phyloP scores from a whole-genome alignment of 2,888 invertebrate species.

The Malacosoma neustria region DNA sequence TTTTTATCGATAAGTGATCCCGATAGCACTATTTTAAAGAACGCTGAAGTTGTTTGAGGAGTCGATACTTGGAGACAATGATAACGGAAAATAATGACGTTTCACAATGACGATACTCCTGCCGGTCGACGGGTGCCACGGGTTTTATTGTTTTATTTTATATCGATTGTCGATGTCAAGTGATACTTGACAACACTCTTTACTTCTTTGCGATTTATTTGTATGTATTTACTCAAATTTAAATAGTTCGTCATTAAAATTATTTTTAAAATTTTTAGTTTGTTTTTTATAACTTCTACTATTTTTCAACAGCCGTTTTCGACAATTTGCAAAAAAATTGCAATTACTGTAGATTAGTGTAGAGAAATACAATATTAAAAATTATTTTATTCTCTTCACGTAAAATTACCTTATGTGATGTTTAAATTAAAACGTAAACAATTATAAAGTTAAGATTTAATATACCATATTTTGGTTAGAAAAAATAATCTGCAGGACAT shows the following conservation, averaged over 20 bases:
- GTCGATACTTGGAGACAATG: constrained; percentile 51
- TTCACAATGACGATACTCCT: constrained; percentile 34
- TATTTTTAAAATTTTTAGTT: not conserved
- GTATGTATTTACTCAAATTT: not conserved
- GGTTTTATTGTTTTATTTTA: constrained; percentile 5
- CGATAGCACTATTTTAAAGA: constrained; percentile 2
- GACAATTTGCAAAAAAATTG: constrained; percentile 2
- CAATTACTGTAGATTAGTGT: not conserved
- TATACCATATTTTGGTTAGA: too few species aligned
- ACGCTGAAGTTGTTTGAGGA: constrained; percentile 26
- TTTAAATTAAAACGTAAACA: too few species aligned
- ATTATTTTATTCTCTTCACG: too few species aligned
- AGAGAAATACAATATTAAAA: too few species aligned
- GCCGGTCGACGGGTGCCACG: constrained; percentile 8
- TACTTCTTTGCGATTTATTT: not conserved
- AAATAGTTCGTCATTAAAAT: not conserved
- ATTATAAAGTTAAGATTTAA: too few species aligned
- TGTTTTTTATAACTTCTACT: not conserved
- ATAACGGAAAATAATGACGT: constrained; percentile 60
- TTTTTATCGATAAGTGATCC: not conserved
- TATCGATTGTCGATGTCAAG: constrained; percentile 1
- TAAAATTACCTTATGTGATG: too few species aligned
- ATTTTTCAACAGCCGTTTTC: too few species aligned
- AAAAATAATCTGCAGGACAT: too few species aligned
- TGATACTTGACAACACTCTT: constrained; percentile 4